Percentiles rank a stretch among this genome's conserved stretches.
Evolutionary conservation across 2,113 vertebrate genomes (phyloP).

Genomic region (Hippocampus zosterae): DNA sequence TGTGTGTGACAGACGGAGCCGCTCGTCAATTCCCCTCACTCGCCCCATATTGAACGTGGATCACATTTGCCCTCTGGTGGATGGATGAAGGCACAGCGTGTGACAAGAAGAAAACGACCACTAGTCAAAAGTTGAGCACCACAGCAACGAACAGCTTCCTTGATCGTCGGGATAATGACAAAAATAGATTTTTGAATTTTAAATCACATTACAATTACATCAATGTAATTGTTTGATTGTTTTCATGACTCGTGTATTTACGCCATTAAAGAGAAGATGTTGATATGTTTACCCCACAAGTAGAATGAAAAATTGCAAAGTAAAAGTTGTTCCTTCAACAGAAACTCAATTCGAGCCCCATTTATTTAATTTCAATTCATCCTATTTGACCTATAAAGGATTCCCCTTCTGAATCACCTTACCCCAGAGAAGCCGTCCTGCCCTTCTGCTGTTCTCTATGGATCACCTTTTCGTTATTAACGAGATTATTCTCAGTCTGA

Average conservation of each 20-base stretch:
- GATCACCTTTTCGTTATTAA: conserved; percentile 66
- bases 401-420: conserved; percentile 52
- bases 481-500: conserved; percentile 65
- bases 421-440: conserved; percentile 53
- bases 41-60: not conserved
- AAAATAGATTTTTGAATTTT: not conserved
- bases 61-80: conserved; percentile 42
- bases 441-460: conserved; percentile 40
- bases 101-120: not conserved
- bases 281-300: not conserved
- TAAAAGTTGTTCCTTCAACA: not conserved
- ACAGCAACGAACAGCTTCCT: conserved; percentile 39
- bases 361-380: conserved; percentile 11
- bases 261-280: not conserved
- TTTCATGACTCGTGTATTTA: not conserved
- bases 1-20: not conserved
- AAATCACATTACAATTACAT: not conserved
- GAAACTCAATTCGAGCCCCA: conserved; percentile 7
- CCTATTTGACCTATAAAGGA: conserved; percentile 49
- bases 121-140: conserved; percentile 48
- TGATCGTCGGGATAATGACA: no score
- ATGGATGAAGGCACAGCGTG: not conserved
- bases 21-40: not conserved
- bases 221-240: not conserved
- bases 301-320: not conserved